phyloP scores from a whole-genome alignment of 2,888 invertebrate species.

The Candidula unifasciata region DNA sequence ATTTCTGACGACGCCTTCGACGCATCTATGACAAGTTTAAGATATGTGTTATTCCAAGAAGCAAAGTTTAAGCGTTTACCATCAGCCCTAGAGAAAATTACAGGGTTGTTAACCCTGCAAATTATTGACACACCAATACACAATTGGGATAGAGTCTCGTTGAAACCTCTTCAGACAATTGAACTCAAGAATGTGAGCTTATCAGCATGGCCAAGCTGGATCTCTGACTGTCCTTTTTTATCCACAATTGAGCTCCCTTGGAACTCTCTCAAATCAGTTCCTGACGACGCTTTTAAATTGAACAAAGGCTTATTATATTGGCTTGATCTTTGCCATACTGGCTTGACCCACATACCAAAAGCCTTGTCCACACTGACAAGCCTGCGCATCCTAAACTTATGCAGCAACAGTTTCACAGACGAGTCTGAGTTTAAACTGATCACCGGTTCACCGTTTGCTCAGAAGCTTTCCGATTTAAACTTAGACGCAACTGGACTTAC shows the following conservation, averaged over 20 bases:
- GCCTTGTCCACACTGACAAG: background rate
- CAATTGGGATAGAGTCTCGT: background rate
- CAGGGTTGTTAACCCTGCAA: background rate
- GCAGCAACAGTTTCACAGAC: background rate
- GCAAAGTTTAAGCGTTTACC: background rate
- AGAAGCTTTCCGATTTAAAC: background rate
- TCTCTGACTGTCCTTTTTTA: background rate
- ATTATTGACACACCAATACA: background rate
- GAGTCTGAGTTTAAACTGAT: background rate
- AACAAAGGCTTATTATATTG: background rate
- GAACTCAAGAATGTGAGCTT: background rate
- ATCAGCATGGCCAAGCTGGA: background rate
- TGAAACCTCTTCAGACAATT: background rate
- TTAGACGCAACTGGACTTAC: background rate
- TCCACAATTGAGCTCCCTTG: background rate
- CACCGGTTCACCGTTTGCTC: background rate
- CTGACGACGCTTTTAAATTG: background rate
- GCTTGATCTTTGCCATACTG: background rate
- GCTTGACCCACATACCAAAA: background rate
- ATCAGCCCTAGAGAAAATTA: background rate
- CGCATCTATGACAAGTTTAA: background rate
- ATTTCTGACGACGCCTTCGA: conserved; percentile 3
- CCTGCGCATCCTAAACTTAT: background rate
- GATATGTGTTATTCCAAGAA: background rate
- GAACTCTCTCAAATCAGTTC: background rate